phyloP scores from a whole-genome alignment of 2,888 invertebrate genomes.

The Blomia tropicalis region DNA sequence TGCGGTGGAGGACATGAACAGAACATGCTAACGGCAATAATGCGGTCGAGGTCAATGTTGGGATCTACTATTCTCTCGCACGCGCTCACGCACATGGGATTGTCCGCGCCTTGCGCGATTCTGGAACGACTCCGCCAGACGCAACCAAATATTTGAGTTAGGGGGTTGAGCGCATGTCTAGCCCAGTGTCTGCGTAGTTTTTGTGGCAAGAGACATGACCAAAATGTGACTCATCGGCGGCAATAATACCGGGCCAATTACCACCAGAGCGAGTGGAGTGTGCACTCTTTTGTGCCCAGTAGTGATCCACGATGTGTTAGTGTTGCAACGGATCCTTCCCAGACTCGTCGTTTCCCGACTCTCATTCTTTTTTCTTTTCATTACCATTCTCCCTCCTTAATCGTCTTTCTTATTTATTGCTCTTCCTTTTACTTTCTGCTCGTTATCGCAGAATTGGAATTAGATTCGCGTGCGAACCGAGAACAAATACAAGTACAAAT shows the following conservation, averaged over 20 bases:
- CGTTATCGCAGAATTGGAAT: background rate
- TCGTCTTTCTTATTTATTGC: slow-evolving; percentile 15
- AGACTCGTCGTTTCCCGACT: background rate
- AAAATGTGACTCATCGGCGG: slow-evolving; percentile 6
- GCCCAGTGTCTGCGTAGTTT: background rate
- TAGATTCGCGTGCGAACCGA: background rate
- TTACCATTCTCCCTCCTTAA: background rate
- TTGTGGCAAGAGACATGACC: background rate
- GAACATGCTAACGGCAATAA: background rate
- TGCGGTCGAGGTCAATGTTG: slow-evolving; percentile 15
- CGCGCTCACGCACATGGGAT: slow-evolving; percentile 18
- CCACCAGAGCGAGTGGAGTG: too few relatives aligned
- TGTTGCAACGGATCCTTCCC: too few relatives aligned
- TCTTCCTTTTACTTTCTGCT: background rate
- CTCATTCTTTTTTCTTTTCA: background rate
- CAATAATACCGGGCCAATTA: slow-evolving; percentile 1
- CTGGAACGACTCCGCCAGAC: background rate
- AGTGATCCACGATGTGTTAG: too few relatives aligned
- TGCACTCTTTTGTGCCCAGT: slow-evolving; percentile 9
- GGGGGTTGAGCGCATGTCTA: background rate
- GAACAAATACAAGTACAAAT: too few relatives aligned
- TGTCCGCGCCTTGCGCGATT: too few relatives aligned
- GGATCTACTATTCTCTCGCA: background rate
- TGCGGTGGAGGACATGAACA: background rate
- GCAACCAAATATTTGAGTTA: background rate